Conservation (phyloP, 2,888 invertebrate genomes). For the Drosophila imparisetae region DNA sequence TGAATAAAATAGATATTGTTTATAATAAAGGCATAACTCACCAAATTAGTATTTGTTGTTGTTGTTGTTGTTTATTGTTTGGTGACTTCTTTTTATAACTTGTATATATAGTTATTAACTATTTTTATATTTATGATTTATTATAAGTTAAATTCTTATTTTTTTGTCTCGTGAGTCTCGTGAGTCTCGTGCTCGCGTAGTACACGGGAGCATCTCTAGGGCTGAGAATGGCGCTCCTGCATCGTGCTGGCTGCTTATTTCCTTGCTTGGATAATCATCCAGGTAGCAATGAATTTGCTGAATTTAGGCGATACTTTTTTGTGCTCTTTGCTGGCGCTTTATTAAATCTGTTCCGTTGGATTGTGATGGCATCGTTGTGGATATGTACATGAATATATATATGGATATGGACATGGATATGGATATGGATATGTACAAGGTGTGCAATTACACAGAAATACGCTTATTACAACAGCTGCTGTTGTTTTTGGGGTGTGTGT, state of each 20-base stretch:
- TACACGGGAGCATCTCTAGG: background rate
- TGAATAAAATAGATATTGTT: background rate
- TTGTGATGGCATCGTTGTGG: conserved; percentile 28
- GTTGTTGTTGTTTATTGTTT: background rate
- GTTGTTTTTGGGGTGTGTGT: background rate
- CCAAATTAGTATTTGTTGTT: background rate
- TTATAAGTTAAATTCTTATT: no score
- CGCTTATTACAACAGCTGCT: conserved; percentile 8
- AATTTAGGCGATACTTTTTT: conserved; percentile 67
- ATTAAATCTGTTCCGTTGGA: conserved; percentile 56
- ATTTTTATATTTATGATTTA: no score
- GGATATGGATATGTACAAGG: conserved; percentile 21
- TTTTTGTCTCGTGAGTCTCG: background rate
- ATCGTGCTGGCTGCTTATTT: background rate
- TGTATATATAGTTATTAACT: background rate
- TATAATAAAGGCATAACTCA: background rate
- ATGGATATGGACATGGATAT: conserved; percentile 11
- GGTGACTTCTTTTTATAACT: background rate
- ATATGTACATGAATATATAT: conserved; percentile 20
- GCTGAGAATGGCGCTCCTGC: background rate
- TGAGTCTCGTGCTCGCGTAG: background rate
- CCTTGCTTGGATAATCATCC: conserved; percentile 51
- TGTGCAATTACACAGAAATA: conserved; percentile 64
- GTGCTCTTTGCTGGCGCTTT: conserved; percentile 45
- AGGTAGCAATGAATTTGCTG: conserved; percentile 70